Conservation (phyloP, 1,140 invertebrate genomes). For the Orius laevigatus region DNA sequence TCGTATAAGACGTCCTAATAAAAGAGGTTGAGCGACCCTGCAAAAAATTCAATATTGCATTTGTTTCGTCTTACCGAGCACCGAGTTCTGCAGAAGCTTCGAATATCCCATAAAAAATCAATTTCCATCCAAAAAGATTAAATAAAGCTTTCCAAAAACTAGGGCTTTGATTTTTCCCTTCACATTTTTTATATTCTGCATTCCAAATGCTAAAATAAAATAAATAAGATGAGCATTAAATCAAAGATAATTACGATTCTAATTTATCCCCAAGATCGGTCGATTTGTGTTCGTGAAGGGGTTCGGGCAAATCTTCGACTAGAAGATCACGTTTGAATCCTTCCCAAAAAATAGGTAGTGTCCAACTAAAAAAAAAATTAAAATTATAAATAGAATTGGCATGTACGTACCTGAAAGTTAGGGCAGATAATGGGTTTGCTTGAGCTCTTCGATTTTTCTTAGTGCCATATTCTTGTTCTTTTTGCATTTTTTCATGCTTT, state of each 20-base stretch:
- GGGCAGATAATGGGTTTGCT: conserved; percentile 33
- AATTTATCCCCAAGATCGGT: conserved; percentile 36
- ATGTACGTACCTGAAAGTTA: conserved; percentile 32
- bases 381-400: neutral
- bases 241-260: conserved; percentile 21
- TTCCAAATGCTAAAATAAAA: conserved; percentile 19
- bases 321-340: conserved; percentile 17
- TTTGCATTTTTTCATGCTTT: no score
- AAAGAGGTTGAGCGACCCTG: conserved; percentile 34
- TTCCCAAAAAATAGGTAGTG: conserved; percentile 12
- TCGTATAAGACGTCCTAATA: conserved; percentile 34
- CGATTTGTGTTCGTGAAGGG: conserved; percentile 42
- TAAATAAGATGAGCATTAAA: neutral
- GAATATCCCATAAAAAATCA: conserved; percentile 32
- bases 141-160: conserved; percentile 34
- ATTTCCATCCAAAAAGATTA: conserved; percentile 32
- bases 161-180: conserved; percentile 26
- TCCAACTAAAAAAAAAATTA: conserved; percentile 11
- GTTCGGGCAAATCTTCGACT: conserved; percentile 42
- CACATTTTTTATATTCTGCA: conserved; percentile 21
- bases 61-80: no score
- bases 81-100: conserved; percentile 30
- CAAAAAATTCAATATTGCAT: neutral
- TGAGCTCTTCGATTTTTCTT: conserved; percentile 30
- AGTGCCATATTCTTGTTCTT: no score